phyloP scores from a whole-genome alignment of 2,888 invertebrate genomes.

The Synergus itoensis region DNA sequence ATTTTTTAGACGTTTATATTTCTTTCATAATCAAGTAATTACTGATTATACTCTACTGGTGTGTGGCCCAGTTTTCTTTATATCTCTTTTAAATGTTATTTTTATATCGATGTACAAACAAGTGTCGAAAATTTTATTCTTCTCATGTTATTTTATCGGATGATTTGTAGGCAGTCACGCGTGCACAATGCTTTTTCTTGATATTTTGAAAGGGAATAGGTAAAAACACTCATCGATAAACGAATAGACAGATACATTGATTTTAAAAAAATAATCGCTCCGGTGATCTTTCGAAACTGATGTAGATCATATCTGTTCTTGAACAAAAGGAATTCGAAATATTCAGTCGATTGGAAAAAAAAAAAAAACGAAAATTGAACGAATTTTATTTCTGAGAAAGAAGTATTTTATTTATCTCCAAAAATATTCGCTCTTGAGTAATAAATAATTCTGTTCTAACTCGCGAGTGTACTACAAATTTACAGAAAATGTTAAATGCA shows the following conservation, averaged over 20 bases:
- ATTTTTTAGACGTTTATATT: too few species aligned
- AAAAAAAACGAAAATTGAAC: not conserved
- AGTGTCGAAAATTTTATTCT: not conserved
- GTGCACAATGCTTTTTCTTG: not conserved
- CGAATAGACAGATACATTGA: not conserved
- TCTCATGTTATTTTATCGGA: not conserved
- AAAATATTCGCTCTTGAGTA: not conserved
- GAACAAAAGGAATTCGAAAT: not conserved
- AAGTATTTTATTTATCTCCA: not conserved
- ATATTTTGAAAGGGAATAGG: slow-evolving; percentile 2
- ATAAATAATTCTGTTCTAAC: not conserved
- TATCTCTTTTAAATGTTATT: not conserved
- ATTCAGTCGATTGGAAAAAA: too few species aligned
- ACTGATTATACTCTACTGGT: not conserved
- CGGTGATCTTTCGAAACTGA: not conserved
- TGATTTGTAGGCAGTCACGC: not conserved
- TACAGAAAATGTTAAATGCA: not conserved
- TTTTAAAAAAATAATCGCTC: not conserved
- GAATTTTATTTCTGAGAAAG: not conserved
- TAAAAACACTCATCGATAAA: not conserved
- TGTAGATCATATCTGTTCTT: not conserved
- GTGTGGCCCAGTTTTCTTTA: not conserved
- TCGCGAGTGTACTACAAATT: not conserved
- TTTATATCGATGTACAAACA: not conserved
- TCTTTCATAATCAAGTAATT: too few species aligned